Base-by-base conservation (phyloP, 2,888 invertebrate genomes). In the Megamerina dolium region DNA sequence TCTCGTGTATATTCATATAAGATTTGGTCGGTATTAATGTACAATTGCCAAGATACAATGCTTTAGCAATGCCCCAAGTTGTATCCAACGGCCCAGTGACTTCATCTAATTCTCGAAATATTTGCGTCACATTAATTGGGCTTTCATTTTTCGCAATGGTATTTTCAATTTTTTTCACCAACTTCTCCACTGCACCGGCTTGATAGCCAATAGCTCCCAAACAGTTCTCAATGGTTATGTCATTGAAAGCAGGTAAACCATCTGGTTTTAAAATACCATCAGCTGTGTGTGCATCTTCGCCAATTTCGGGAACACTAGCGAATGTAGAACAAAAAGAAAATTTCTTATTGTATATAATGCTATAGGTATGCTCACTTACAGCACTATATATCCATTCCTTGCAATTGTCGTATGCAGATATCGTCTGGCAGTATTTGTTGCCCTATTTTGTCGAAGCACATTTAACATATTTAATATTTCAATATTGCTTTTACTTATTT, bases 21-120 rank as follows among this genome's bases (percentile, higher is more conserved):
- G 79, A 80, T 56, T 83, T 83, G 4, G 84, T 82, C 0, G 89
- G 87, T 81, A 91, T 87, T 10, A 85, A 64, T 1, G 82, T 81
- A 58, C 83, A 83, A 60, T 87, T 86, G 5, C 87, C 85, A 37
- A 87, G 73, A 62, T 87, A 90, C 10, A 94, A 68, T 4, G 87
- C 82, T 69, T 91, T 92, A 0, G 90, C 83, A 55, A 91, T 77
- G 9, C 89, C 88, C 89, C 90, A 92, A 4, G 88, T 88, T 37
- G 83, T 79, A 61, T 89, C 87, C 36, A 95, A 69, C 9, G 86
- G 83, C 1, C 78, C 76, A 23, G 82, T 81, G 2, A 83, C 66
- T 55, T 78, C 77, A 63, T 95, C 92, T 19, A 93, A 61, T 2
- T 87, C 85, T 50, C 80, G 75, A 48, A 92, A 77, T 36, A 88